Base-by-base conservation (phyloP, 2,888 invertebrate species). In the Eupeodes latifasciatus region DNA sequence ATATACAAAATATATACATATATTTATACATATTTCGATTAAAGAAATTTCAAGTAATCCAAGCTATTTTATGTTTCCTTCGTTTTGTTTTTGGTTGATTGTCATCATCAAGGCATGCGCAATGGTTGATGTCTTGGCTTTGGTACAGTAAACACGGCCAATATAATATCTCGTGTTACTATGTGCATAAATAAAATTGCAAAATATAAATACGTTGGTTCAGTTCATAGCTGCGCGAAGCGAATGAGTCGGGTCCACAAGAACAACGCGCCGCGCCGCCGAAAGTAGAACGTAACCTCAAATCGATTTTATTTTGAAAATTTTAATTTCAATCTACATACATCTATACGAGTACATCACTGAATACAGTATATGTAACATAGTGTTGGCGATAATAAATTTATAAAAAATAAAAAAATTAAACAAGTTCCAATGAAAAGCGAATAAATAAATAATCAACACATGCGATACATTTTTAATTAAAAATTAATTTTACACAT, bases 281-380 rank as follows among this genome's bases (percentile, higher is more conserved):
- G 36, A 86, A 86, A 82, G 86, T 86, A 86, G 86, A 86, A 86
- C 86, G 86, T 71, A 86, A 83, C 86, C 86, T 86, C 86, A 86
- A 86, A 83, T 86, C 62, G 64, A 79, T 82, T 86, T 86, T 61
- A 86, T 82, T 82, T 81, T n/a, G 0, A 19, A 76, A 86, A 86
- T 74, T 51, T 75, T 53, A 85, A 69, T 69, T 86, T 86, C 67
- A 80, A 61, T 69, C 44, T 34, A 64, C 40, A 14, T 34, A 64
- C 40, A 14, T 27, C 16, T 16, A 6, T 0, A 34, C 27, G 27
- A 27, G 27, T 27, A 27, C 27, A 51, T 51, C 49, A 67, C 10
- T 19, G 19, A 49, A 62, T n/a, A n/a, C 4, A 34, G 16, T 62
- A 74, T 12, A 19, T 47, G 51, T 49, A 1, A 14, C 4, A n/a